phyloP scores from a whole-genome alignment of 2,888 invertebrate species.

The Eretmocerus hayati region DNA sequence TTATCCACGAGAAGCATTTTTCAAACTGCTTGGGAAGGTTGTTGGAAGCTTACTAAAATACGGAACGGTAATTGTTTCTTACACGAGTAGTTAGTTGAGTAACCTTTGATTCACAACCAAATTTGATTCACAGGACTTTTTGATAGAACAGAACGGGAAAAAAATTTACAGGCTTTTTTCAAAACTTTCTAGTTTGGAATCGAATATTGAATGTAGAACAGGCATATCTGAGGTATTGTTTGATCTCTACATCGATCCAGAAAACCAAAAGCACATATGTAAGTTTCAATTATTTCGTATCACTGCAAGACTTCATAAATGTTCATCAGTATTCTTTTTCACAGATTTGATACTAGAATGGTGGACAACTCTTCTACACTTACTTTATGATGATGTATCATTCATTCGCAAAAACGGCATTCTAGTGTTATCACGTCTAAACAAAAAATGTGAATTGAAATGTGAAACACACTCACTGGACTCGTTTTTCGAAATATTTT shows the following conservation, averaged over 20 bases:
- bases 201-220: too few relatives aligned
- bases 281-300: slow-evolving; percentile 10
- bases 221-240: too few relatives aligned
- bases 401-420: slow-evolving; percentile 31
- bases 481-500: slow-evolving; percentile 34
- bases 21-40: too few relatives aligned
- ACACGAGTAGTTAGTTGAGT: too few relatives aligned
- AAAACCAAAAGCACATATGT: slow-evolving; percentile 21
- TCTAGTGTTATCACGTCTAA: slow-evolving; percentile 26
- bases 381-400: slow-evolving; percentile 37
- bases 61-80: too few relatives aligned
- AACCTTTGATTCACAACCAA: too few relatives aligned
- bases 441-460: slow-evolving; percentile 17
- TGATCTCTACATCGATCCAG: slow-evolving; percentile 26
- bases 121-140: too few relatives aligned
- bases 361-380: slow-evolving; percentile 41
- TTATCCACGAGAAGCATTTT: too few relatives aligned
- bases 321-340: too few relatives aligned
- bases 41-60: too few relatives aligned
- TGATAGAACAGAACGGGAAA: slow-evolving; percentile 3
- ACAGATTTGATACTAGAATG: slow-evolving; percentile 31
- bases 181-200: slow-evolving; percentile 34
- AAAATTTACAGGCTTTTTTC: slow-evolving; percentile 31
- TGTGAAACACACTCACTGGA: slow-evolving; percentile 26
- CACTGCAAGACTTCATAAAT: not conserved